Evolutionary conservation across 2,888 invertebrate genomes (phyloP).

Genomic region (Dromius quadrimaculatus): DNA sequence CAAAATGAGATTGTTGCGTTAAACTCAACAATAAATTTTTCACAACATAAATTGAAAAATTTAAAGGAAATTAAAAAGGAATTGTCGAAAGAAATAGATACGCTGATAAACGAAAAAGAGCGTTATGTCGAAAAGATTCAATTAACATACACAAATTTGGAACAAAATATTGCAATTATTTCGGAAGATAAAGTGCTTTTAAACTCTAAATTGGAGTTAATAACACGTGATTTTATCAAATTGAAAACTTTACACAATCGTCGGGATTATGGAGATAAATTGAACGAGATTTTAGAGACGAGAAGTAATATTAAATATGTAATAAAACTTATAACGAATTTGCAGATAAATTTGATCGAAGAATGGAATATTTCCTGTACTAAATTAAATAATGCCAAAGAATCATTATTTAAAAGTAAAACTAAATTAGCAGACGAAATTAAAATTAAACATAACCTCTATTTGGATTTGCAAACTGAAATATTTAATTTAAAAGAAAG

Average conservation of each 20-base stretch:
- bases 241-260: neutral
- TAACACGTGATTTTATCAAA: neutral
- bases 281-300: constrained; percentile 5
- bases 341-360: constrained; percentile 1
- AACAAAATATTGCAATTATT: constrained; percentile 1
- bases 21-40: neutral
- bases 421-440: neutral
- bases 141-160: neutral
- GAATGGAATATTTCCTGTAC: neutral
- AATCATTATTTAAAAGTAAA: constrained; percentile 13
- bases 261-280: neutral
- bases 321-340: neutral
- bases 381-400: neutral
- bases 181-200: constrained; percentile 3
- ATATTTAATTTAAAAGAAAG: neutral
- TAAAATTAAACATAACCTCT: constrained; percentile 4
- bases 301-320: constrained; percentile 16
- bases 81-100: neutral
- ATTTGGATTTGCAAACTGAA: constrained; percentile 5
- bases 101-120: neutral
- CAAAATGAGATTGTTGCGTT: neutral
- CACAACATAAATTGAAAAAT: constrained; percentile 7
- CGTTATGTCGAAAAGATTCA: neutral
- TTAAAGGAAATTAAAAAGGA: constrained; percentile 8
- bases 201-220: neutral